phyloP scores from a whole-genome alignment of 2,797 vertebrate species.

The Sandelia bainsii region DNA sequence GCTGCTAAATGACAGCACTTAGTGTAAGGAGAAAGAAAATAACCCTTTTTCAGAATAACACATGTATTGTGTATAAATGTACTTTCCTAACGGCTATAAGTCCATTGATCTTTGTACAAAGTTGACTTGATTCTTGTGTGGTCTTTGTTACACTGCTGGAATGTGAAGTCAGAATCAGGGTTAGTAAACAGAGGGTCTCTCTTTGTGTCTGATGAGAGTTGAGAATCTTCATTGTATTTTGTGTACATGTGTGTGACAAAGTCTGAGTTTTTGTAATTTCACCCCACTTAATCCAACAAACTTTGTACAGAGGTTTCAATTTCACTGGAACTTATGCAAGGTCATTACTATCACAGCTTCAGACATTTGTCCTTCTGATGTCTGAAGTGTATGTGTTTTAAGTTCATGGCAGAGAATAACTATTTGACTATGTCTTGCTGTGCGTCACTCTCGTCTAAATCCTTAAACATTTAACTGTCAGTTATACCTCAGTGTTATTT shows the following conservation, averaged over 20 bases:
- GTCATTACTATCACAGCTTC: slow-evolving; percentile 26
- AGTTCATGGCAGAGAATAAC: background rate
- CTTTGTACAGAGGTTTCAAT: slow-evolving; percentile 17
- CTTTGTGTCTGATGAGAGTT: background rate
- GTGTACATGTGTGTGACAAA: background rate
- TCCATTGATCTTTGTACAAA: too few relatives aligned
- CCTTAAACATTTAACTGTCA: background rate
- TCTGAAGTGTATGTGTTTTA: background rate
- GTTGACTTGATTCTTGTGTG: background rate
- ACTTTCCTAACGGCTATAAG: background rate
- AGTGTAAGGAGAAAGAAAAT: background rate
- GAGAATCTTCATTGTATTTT: slow-evolving; percentile 8
- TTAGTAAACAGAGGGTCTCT: background rate
- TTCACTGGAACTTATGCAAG: slow-evolving; percentile 30
- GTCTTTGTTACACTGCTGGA: too few relatives aligned
- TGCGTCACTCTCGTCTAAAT: background rate
- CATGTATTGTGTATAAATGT: background rate
- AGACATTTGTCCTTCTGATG: slow-evolving; percentile 34
- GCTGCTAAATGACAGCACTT: slow-evolving; percentile 4
- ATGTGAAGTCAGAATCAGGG: too few relatives aligned
- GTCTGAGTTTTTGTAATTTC: slow-evolving; percentile 24
- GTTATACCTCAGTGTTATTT: background rate
- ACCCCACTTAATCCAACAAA: slow-evolving; percentile 38
- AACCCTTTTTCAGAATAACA: background rate
- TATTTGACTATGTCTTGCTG: background rate